These are phyloP conservation scores for Synergus gifuensis DNA, from an alignment of 2,888 invertebrate genomes.

Conservation along the genomic window DNA sequence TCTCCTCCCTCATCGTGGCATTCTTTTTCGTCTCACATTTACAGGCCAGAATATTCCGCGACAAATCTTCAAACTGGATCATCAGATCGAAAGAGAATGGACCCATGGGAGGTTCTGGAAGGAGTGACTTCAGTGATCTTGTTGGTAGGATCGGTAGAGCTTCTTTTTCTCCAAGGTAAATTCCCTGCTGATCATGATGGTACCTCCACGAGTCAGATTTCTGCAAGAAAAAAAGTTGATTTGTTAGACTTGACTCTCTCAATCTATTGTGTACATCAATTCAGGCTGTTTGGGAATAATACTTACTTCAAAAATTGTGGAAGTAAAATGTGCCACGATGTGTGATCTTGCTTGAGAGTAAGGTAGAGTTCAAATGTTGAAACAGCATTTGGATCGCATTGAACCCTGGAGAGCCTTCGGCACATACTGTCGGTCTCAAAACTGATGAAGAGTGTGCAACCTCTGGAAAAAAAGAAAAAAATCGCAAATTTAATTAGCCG, in stretches of 20 bases:
- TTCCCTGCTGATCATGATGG: conserved; percentile 92
- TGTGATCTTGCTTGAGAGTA: conserved; percentile 91
- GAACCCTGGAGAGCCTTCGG: conserved; percentile 88
- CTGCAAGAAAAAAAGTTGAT: conserved; percentile 78
- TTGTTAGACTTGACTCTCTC: neutral
- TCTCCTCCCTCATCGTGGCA: neutral
- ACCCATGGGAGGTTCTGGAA: conserved; percentile 12
- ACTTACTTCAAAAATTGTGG: conserved; percentile 95
- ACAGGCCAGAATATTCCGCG: conserved; percentile 13
- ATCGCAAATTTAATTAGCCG: neutral
- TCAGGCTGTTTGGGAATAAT: conserved; percentile 40
- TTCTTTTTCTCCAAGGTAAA: conserved; percentile 95
- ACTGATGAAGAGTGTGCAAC: conserved; percentile 91
- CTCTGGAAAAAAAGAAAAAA: conserved; percentile 76
- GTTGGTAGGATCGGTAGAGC: conserved; percentile 88
- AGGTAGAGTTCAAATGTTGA: conserved; percentile 95
- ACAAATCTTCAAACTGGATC: conserved; percentile 21
- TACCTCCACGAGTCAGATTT: conserved; percentile 91
- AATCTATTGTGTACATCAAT: neutral
- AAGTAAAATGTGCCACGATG: conserved; percentile 92
- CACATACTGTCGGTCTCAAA: conserved; percentile 86
- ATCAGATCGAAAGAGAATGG: conserved; percentile 19
- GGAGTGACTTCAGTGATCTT: conserved; percentile 68
- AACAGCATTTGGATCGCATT: conserved; percentile 91
- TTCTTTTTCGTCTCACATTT: neutral